A percentile compares a stretch with the other conserved stretches of the same genome.
Conservation (phyloP, 2,113 vertebrate genomes). For the Mus musculus region GRCm39 chr14:124569501-124570000, state of each 20-base stretch:
- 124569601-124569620: background rate
- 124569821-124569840: background rate
- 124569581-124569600: background rate
- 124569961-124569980: background rate
- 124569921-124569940: background rate
- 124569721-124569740: conserved; percentile 18
- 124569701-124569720: conserved; percentile 21
- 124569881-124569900: background rate
- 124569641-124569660: background rate
- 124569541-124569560: background rate
- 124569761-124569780: conserved; percentile 12
- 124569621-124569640: background rate
- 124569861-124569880: background rate
- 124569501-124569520: background rate
- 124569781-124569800: conserved; percentile 51
- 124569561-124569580: background rate
- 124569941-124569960: background rate
- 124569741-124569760: conserved; percentile 14
- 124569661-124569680: background rate
- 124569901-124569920: background rate
- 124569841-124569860: background rate
- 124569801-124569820: background rate
- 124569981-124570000: background rate
- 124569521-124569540: background rate
- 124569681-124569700: background rate